phyloP scores from a whole-genome alignment of 2,113 vertebrate genomes.

The Meriones unguiculatus region DNA sequence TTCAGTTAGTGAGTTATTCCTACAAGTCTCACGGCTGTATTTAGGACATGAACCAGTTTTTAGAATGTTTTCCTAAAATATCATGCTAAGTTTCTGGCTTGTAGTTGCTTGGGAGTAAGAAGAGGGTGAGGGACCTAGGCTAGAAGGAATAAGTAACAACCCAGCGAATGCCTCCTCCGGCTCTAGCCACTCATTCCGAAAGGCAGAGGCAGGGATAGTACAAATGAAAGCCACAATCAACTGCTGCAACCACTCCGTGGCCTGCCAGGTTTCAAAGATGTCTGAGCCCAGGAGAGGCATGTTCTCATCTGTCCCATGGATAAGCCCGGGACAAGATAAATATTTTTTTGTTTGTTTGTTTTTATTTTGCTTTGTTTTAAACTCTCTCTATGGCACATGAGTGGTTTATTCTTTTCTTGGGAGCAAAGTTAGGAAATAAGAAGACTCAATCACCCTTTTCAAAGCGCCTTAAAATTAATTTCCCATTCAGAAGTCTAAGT shows the following conservation, averaged over 20 bases:
- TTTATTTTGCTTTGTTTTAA: neutral
- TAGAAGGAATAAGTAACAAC: neutral
- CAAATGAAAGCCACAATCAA: slow-evolving; percentile 1
- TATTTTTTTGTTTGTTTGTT: neutral
- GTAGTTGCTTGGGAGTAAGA: neutral
- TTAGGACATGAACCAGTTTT: slow-evolving; percentile 31
- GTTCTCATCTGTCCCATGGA: neutral
- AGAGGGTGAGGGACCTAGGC: neutral
- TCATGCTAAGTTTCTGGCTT: slow-evolving; percentile 27
- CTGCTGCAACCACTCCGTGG: neutral
- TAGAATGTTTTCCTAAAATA: slow-evolving; percentile 57
- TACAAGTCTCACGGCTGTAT: slow-evolving; percentile 45
- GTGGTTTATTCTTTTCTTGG: neutral
- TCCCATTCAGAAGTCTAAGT: slow-evolving; percentile 26
- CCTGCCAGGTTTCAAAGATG: neutral
- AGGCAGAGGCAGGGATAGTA: slow-evolving; percentile 46
- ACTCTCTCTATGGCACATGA: neutral
- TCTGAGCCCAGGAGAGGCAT: neutral
- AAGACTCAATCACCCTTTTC: neutral
- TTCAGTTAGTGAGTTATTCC: slow-evolving; percentile 23
- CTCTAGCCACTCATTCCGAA: neutral
- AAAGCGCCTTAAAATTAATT: slow-evolving; percentile 49
- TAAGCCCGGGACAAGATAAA: neutral
- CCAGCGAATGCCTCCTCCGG: neutral
- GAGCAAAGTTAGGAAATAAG: slow-evolving; percentile 24